phyloP scores from a whole-genome alignment of 2,888 invertebrate species.

The Mimas tiliae region DNA sequence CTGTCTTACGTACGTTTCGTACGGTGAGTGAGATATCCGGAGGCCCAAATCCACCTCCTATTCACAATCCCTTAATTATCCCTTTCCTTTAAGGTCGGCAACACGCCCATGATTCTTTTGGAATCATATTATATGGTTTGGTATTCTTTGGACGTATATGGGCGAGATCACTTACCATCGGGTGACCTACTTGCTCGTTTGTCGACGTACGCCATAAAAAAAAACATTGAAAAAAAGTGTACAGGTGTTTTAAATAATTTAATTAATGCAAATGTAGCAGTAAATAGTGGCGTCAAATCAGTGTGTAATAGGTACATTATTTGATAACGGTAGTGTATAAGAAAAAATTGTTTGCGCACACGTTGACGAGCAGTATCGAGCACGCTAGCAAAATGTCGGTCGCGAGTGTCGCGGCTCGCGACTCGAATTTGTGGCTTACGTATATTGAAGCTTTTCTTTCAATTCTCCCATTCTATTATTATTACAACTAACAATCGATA shows the following conservation, averaged over 20 bases:
- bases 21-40: too few species aligned
- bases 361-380: slow-evolving; percentile 32
- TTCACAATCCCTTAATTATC: too few species aligned
- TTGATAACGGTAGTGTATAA: slow-evolving; percentile 50
- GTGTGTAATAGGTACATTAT: slow-evolving; percentile 35
- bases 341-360: slow-evolving; percentile 47
- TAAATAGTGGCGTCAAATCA: slow-evolving; percentile 49
- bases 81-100: too few species aligned
- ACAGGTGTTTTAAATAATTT: slow-evolving; percentile 33
- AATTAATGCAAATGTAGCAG: slow-evolving; percentile 52
- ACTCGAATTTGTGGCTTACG: slow-evolving; percentile 21
- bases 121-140: too few species aligned
- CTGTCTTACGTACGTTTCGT: too few species aligned
- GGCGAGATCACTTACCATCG: not conserved
- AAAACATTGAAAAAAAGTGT: not conserved
- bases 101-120: too few species aligned
- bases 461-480: not conserved
- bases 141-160: too few species aligned
- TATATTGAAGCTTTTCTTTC: not conserved
- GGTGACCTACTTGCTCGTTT: too few species aligned
- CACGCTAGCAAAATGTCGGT: slow-evolving; percentile 38
- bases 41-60: too few species aligned
- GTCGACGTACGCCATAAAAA: too few species aligned
- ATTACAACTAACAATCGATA: slow-evolving; percentile 13
- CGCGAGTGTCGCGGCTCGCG: slow-evolving; percentile 22